These are phyloP conservation scores for Agrochola circellaris DNA, from an alignment of 2,888 invertebrate species.

Conservation along the genomic window DNA sequence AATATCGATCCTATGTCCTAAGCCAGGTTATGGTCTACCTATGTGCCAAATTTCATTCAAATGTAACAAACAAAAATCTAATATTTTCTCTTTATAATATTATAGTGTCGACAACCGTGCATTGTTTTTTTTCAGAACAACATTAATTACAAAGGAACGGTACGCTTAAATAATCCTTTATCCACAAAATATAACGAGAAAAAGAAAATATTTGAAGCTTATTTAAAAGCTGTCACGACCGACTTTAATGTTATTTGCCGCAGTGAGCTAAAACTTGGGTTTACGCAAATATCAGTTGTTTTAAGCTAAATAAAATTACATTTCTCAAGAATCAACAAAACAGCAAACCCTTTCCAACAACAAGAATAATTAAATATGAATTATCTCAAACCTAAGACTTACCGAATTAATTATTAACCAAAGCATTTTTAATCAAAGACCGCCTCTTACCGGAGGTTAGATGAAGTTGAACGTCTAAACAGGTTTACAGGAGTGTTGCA, in stretches of 20 bases:
- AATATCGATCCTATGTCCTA: no score
- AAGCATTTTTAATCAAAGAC: slow-evolving; percentile 25
- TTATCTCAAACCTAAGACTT: slow-evolving; percentile 11
- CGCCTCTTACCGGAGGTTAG: not conserved
- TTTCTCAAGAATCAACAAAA: slow-evolving; percentile 26
- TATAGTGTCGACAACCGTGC: not conserved
- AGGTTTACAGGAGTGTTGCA: slow-evolving; percentile 7
- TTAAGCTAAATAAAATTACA: slow-evolving; percentile 14
- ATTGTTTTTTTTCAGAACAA: not conserved
- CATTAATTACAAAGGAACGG: not conserved
- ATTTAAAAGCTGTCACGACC: not conserved
- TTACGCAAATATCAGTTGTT: slow-evolving; percentile 5
- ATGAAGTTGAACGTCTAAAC: not conserved
- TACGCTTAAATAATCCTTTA: not conserved
- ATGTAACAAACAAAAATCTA: no score
- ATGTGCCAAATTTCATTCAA: no score
- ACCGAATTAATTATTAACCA: not conserved
- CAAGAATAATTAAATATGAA: slow-evolving; percentile 24
- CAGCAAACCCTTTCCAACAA: not conserved
- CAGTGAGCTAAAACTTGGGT: not conserved
- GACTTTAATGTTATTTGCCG: slow-evolving; percentile 1
- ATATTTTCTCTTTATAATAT: no score
- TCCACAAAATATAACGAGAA: not conserved
- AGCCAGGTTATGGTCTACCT: no score
- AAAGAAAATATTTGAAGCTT: not conserved